These are phyloP conservation scores for Beaufortia kweichowensis DNA, from an alignment of 2,113 vertebrate species.

Conservation along the genomic window DNA sequence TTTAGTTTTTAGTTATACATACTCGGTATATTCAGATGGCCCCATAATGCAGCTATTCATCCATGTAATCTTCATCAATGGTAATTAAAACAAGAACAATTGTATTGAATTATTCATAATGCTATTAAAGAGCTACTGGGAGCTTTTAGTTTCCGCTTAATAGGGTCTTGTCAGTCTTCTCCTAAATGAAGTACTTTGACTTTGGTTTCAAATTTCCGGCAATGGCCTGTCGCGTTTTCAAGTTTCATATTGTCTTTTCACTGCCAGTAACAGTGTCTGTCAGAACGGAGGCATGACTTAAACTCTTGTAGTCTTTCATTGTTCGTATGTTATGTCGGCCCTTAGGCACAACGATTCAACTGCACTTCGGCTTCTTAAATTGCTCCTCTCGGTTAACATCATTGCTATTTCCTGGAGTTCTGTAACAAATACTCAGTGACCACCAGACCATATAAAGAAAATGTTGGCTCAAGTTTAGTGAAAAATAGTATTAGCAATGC, in stretches of 20 bases:
- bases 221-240: neutral
- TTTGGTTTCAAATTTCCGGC: slow-evolving; percentile 14
- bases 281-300: slow-evolving; percentile 10
- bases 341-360: neutral
- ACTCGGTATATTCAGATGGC: slow-evolving; percentile 21
- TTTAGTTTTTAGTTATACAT: slow-evolving; percentile 20
- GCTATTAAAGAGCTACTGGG: slow-evolving; percentile 11
- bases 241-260: neutral
- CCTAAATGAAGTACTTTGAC: slow-evolving; percentile 31
- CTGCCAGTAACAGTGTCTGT: slow-evolving; percentile 7
- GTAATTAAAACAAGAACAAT: slow-evolving; percentile 43
- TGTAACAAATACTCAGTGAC: slow-evolving; percentile 7
- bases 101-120: slow-evolving; percentile 36
- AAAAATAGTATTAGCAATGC: neutral
- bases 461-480: neutral
- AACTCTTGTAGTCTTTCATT: slow-evolving; percentile 6
- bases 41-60: slow-evolving; percentile 34
- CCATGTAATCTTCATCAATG: slow-evolving; percentile 33
- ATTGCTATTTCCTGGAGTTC: slow-evolving; percentile 16
- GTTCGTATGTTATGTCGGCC: neutral
- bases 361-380: neutral
- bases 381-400: neutral
- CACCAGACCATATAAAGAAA: neutral
- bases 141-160: slow-evolving; percentile 24
- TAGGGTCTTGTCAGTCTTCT: slow-evolving; percentile 11